Base-by-base conservation (phyloP, 2,797 vertebrate species). In the Yasuhikotakia modesta region DNA sequence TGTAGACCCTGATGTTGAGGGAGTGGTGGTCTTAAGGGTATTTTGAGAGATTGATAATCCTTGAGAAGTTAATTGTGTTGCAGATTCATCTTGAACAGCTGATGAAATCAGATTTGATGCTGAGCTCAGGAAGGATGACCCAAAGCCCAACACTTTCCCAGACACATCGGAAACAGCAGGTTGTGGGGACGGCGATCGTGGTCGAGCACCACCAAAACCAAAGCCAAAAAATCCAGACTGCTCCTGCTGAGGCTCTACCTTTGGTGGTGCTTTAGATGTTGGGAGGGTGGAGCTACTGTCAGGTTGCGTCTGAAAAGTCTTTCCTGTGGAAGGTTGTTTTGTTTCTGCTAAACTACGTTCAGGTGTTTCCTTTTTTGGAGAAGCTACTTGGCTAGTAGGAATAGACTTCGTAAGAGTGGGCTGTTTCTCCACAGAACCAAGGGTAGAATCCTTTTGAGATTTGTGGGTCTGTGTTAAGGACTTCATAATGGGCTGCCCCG, bases 121-220 rank as follows among this genome's bases (percentile, higher is more conserved):
- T 79, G 98, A 96, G 84, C 94, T 98, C 76, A 98, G 96, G 85
- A 99, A 93, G 0, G 97, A 97, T 14, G 96, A 96, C 73, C 97
- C 95, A 91, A 99, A 99, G 60, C 96, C 97, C 86, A 97, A 95
- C 79, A 98, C 95, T 72, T 97, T 99, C 27, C 96, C 94, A 14
- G 94, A 93, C 55, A 95, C 91, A 1, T 89, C 88, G 53, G 90
- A 83, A 48, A 86, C 58, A 43, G 87, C 88, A 82, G 92, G 86
- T 81, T 92, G 83, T 48, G 80, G 87, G 78, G 79, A 92, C 89
- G 55, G 86, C 11, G 85, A 84, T 57, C 21, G 90, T 73, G 63
- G 64, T 61, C 17, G 83, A 60, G 67, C 80, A 92, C 92, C 85
- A 95, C 94, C 78, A 93, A 92, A 90, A 76, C 60, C 48, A 73